Evolutionary conservation across 2,888 invertebrate species (phyloP), one percentile per base, ranked within the genome.

Genomic region (Harpalus rubripes): DNA sequence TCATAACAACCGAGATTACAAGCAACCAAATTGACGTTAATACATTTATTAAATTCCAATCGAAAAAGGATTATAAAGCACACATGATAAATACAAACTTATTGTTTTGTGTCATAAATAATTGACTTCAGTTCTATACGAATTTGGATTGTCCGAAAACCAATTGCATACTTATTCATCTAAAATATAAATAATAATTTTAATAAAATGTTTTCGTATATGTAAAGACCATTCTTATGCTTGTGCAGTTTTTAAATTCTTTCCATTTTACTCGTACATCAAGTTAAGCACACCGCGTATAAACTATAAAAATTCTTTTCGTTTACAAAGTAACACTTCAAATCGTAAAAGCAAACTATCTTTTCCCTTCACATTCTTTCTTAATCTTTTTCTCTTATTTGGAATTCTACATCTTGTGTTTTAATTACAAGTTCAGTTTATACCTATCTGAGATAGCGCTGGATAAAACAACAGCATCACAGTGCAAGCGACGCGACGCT

Each of bases 381-480:
- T 12, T 52, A 52, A 52, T 52, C 44, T 52, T 52, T 52, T 52
- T 52, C 44, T 52, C 44, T 52, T 52, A 12, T 52, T 52, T 8
- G 44, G 12, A 52, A 52, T 8, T 52, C 10, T 52, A 52, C 59
- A 59, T 59, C 59, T 59, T 15, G 59, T 59, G 44, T 63, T 63
- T 63, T 63, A 63, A 63, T 63, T 63, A 63, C 22, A 63, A 26
- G 26, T 12, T 26, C 63, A 18, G 8, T 63, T 12, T 18, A 12
- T 22, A 63, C 16, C 68, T 39, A 63, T 63, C 68, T 39, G 12
- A 68, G 68, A 68, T 39, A 12, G 63, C 63, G 26, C 0, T 63
- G 63, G 16, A 59, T 16, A 39, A 68, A 68, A 68, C 41, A 68
- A 68, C 68, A 68, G 26, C 26, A 68, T 12, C 4, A 39, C 68